Evolutionary conservation across 2,797 vertebrate species (phyloP).

Genomic region (Neostethus bicornis): DNA sequence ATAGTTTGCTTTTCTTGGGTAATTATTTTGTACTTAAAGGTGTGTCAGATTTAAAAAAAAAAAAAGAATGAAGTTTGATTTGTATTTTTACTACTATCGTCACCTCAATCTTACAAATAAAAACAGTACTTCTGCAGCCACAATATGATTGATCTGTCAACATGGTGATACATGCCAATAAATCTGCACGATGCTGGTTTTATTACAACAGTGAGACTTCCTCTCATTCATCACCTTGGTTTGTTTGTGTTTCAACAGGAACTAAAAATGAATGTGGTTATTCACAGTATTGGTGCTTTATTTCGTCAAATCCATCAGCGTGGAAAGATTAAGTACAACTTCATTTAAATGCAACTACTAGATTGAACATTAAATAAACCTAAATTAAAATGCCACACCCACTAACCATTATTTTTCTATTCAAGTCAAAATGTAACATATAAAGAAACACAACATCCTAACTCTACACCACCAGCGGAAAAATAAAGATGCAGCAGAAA

Average conservation of each 20-base stretch:
- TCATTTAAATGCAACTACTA: constrained; percentile 19
- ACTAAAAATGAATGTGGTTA: constrained; percentile 26
- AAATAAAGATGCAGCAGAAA: neutral
- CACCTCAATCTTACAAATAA: constrained; percentile 37
- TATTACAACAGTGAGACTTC: constrained; percentile 51
- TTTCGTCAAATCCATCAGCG: constrained; percentile 30
- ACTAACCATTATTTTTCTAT: constrained; percentile 1
- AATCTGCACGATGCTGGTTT: constrained; percentile 46
- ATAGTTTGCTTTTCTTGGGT: too few relatives aligned
- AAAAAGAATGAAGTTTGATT: too few relatives aligned
- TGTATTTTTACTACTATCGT: too few relatives aligned
- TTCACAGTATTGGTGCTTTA: constrained; percentile 27
- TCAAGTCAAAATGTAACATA: neutral
- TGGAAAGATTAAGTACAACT: constrained; percentile 7
- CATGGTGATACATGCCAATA: constrained; percentile 44
- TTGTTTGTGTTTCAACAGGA: constrained; percentile 48
- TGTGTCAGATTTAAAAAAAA: too few relatives aligned
- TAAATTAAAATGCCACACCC: constrained; percentile 36
- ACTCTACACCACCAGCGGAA: neutral
- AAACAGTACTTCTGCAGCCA: constrained; percentile 49
- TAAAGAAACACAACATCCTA: neutral
- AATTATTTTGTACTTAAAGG: too few relatives aligned
- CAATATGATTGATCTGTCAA: constrained; percentile 36
- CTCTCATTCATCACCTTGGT: constrained; percentile 47
- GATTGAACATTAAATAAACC: constrained; percentile 28